Conservation (phyloP, 2,797 vertebrate genomes). For the Crenuchus spilurus region DNA sequence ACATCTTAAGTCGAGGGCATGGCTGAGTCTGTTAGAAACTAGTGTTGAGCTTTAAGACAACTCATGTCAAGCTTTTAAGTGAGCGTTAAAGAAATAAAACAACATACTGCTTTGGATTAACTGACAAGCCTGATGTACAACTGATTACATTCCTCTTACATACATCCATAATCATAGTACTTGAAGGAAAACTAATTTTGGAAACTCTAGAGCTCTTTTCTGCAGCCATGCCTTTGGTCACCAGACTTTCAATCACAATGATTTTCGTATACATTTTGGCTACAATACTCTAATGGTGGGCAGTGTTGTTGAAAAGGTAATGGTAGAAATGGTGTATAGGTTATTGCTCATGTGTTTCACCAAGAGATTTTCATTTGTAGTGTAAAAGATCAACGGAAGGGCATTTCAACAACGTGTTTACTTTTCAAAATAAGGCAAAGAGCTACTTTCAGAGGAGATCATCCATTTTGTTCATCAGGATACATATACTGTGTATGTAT, state of each 20-base stretch:
- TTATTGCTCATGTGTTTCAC: constrained; percentile 59
- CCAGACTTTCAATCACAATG: constrained; percentile 17
- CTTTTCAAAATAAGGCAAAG: constrained; percentile 76
- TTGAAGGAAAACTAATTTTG: constrained; percentile 14
- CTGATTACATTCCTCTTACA: constrained; percentile 46
- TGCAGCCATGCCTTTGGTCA: constrained; percentile 25
- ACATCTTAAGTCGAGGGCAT: neutral
- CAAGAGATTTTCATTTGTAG: constrained; percentile 58
- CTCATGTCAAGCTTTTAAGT: too few species aligned
- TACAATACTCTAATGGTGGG: constrained; percentile 35
- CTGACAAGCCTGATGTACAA: constrained; percentile 22
- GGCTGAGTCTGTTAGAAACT: constrained; percentile 23
- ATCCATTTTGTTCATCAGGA: constrained; percentile 74
- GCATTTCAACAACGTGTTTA: constrained; percentile 45
- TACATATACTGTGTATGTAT: constrained; percentile 82
- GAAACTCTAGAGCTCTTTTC: too few species aligned
- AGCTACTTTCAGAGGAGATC: constrained; percentile 72
- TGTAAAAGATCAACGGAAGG: constrained; percentile 56
- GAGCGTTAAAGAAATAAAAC: constrained; percentile 22
- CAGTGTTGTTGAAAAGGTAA: constrained; percentile 34
- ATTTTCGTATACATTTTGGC: constrained; percentile 16
- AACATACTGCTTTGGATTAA: constrained; percentile 25
- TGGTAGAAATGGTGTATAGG: constrained; percentile 29
- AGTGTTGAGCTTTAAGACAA: neutral
- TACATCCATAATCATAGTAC: constrained; percentile 35